A percentile compares a stretch with the other conserved stretches of the same genome.
These are phyloP conservation scores for Yponomeuta plumbellus DNA, from an alignment of 2,888 invertebrate species.

Conservation along the genomic window DNA sequence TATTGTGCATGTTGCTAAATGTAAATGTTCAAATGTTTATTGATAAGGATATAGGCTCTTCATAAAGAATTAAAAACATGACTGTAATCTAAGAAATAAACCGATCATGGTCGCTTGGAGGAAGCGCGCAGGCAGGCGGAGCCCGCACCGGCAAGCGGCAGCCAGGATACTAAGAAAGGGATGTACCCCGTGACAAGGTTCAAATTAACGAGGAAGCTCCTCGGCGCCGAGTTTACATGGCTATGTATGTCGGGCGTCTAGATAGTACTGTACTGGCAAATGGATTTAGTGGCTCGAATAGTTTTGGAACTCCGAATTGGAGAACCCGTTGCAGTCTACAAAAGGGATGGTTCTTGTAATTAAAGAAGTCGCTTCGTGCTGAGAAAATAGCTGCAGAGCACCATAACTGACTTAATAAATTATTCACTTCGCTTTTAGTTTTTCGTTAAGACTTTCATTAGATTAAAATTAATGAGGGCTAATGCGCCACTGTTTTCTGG, in stretches of 20 bases:
- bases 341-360: conserved; percentile 48
- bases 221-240: conserved; percentile 64
- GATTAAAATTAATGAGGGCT: conserved; percentile 7
- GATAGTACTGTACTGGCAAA: conserved; percentile 50
- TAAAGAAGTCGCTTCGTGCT: conserved; percentile 44
- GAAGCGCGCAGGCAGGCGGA: conserved; percentile 5
- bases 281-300: conserved; percentile 66
- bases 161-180: conserved; percentile 61
- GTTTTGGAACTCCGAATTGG: conserved; percentile 52
- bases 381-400: conserved; percentile 5
- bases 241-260: conserved; percentile 63
- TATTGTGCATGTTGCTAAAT: too few species aligned
- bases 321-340: conserved; percentile 36
- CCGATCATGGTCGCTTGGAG: neutral
- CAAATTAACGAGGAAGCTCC: conserved; percentile 63
- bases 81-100: neutral
- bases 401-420: neutral
- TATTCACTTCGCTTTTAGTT: neutral
- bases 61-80: neutral
- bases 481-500: conserved; percentile 13
- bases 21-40: too few species aligned
- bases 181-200: conserved; percentile 64
- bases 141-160: conserved; percentile 13
- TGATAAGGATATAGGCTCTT: neutral
- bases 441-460: conserved; percentile 2